Conservation (phyloP, 2,888 invertebrate species). For the Theretra japonica region DNA sequence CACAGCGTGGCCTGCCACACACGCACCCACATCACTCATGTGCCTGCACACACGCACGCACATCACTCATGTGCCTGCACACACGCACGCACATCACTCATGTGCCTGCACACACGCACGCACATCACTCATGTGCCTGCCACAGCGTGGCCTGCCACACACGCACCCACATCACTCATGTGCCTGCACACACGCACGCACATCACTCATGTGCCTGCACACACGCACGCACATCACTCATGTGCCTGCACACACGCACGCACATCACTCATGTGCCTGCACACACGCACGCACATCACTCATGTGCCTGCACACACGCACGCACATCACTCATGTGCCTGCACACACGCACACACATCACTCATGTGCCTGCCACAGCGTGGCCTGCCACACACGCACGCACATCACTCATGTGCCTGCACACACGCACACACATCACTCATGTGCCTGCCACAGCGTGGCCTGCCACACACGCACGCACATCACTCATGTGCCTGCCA, state of each 20-base stretch:
- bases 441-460: slow-evolving; percentile 90
- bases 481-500: background rate
- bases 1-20: slow-evolving; percentile 89
- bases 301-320: slow-evolving; percentile 64
- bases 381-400: slow-evolving; percentile 77
- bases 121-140: slow-evolving; percentile 57
- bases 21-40: background rate
- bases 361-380: slow-evolving; percentile 88
- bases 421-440: background rate
- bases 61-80: slow-evolving; percentile 64
- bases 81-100: background rate
- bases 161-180: background rate
- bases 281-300: background rate
- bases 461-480: slow-evolving; percentile 64
- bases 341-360: slow-evolving; percentile 20
- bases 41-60: slow-evolving; percentile 64
- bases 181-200: slow-evolving; percentile 64
- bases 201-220: slow-evolving; percentile 64
- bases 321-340: slow-evolving; percentile 62
- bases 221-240: background rate
- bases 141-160: slow-evolving; percentile 89
- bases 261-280: slow-evolving; percentile 64
- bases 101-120: slow-evolving; percentile 64
- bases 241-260: slow-evolving; percentile 64
- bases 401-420: slow-evolving; percentile 64